Base-by-base conservation (phyloP, 2,888 invertebrate genomes). In the Rotaria magnacalcarata region DNA sequence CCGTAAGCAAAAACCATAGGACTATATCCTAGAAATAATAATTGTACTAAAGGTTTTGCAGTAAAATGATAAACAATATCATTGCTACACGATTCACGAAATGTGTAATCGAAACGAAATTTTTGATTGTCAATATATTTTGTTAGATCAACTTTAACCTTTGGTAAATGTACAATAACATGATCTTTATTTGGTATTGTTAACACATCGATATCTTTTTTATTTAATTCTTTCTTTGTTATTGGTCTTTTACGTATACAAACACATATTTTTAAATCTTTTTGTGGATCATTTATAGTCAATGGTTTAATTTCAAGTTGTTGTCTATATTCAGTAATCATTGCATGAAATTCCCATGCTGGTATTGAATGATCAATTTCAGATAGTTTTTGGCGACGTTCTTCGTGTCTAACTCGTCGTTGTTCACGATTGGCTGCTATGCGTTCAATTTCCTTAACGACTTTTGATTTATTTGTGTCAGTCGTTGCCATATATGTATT, bases 1-100 rank as follows among this genome's bases (percentile, higher is more conserved):
- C 99, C 99, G 91, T 99, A 99, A 8, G 99, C 98, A 92, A 99
- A 99, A 91, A 99, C 99, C 47, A 99, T 99, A 47, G 99, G 98
- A 95, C 97, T 97, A 84, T 97, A 97, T 87, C 96, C 96, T 88
- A 99, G 97, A 92, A 99, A 99, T 90, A 99, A 95, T 87, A 97
- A 97, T 92, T 96, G 95, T 86, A 99, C 96, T 89, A 99, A 92
- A 14, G 98, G 98, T 92, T 96, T 96, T 60, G 98, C 98, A 10
- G 88, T 89, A 86, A 87, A 97, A 95, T 95, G 96, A 92, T 99
- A 99, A 88, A 99, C 97, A 90, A 96, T 93, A 92, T 97, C 96
- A 92, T 99, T 99, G 89, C 94, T 94, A 91, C 96, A 95, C 43
- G 94, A 93, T 90, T 99, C 98, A 92, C 99, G 97, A 92, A 99